Evolutionary conservation across 2,888 invertebrate genomes (phyloP).

Genomic region (Aphodius sticticus): DNA sequence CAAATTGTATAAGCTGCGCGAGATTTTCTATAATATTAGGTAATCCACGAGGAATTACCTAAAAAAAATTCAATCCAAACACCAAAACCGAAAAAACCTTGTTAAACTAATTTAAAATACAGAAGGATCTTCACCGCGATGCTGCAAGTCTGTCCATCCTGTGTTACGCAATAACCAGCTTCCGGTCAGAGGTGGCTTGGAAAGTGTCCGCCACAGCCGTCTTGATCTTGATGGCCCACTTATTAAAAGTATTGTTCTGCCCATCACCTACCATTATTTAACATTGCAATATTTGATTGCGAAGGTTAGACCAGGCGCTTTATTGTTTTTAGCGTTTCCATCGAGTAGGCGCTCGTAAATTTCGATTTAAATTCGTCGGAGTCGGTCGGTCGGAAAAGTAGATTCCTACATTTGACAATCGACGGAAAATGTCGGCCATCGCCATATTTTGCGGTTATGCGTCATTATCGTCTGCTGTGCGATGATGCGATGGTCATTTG

Average conservation of each 20-base stretch:
- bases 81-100: constrained; percentile 12
- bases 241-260: constrained; percentile 34
- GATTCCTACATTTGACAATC: background rate
- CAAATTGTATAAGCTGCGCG: too few species aligned
- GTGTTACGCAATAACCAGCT: constrained; percentile 36
- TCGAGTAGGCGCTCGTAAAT: background rate
- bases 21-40: too few species aligned
- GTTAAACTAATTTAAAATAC: constrained; percentile 10
- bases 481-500: background rate
- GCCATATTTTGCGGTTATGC: background rate
- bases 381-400: background rate
- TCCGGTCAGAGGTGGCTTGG: background rate
- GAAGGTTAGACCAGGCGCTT: constrained; percentile 7
- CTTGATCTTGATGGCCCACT: constrained; percentile 33
- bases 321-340: background rate
- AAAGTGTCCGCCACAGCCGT: constrained; percentile 4
- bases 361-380: background rate
- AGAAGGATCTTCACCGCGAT: constrained; percentile 34
- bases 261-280: background rate
- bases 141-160: constrained; percentile 48
- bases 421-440: background rate
- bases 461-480: background rate
- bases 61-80: background rate
- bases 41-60: too few species aligned
- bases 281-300: constrained; percentile 16